These are phyloP conservation scores for Tarsius wallacei DNA, from an alignment of 2,797 vertebrate genomes.

Conservation along the genomic window DNA sequence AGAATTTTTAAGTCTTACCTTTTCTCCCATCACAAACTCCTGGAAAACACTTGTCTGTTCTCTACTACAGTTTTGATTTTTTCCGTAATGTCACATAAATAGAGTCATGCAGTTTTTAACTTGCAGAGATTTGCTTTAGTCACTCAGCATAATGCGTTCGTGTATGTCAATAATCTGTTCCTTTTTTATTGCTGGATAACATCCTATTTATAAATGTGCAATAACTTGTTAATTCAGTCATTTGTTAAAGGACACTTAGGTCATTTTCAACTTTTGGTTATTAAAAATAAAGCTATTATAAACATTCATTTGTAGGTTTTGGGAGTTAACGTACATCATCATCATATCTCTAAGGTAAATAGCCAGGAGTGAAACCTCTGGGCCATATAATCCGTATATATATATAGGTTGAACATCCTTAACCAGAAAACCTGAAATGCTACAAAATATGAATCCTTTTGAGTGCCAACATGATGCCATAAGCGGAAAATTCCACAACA, in stretches of 20 bases:
- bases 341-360: neutral
- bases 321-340: neutral
- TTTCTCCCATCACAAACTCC: neutral
- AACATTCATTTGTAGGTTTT: neutral
- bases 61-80: neutral
- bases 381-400: neutral
- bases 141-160: neutral
- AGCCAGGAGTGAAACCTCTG: neutral
- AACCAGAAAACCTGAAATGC: neutral
- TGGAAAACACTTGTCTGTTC: neutral
- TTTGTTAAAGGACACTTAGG: neutral
- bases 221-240: neutral
- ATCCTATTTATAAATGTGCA: neutral
- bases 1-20: neutral
- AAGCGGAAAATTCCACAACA: neutral
- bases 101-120: neutral
- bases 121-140: neutral
- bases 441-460: neutral
- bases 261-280: neutral
- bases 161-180: neutral
- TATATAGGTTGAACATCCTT: neutral
- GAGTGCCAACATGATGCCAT: neutral
- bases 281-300: neutral
- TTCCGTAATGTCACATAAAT: neutral
- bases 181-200: neutral